Percentiles rank a stretch among this genome's conserved stretches.
Evolutionary conservation across 1,140 invertebrate species (phyloP).

Genomic region (Meteorus sp.): DNA sequence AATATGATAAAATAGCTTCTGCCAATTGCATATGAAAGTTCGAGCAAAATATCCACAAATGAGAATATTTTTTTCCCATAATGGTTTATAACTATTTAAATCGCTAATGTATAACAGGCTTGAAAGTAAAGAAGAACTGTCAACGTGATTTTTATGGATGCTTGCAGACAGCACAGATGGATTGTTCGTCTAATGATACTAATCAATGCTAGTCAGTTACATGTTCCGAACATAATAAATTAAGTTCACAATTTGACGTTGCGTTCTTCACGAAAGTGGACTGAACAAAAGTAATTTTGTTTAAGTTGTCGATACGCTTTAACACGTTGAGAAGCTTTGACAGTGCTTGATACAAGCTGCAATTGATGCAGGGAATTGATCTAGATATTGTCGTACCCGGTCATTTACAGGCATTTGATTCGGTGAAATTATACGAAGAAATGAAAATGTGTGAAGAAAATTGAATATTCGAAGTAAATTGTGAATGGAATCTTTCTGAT

Average conservation of each 20-base stretch:
- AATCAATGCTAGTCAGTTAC: slow-evolving; percentile 31
- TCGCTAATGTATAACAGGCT: background rate
- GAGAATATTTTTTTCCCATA: background rate
- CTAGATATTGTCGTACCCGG: no score
- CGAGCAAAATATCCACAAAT: background rate
- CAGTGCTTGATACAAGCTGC: slow-evolving; percentile 53
- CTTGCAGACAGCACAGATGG: no score
- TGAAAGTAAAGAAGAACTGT: background rate
- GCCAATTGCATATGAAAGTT: background rate
- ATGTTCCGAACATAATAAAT: background rate
- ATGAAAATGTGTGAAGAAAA: background rate
- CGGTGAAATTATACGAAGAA: no score
- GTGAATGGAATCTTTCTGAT: no score
- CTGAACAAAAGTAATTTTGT: background rate
- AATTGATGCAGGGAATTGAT: slow-evolving; percentile 52
- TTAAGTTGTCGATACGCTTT: background rate
- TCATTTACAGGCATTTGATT: background rate
- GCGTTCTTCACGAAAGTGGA: background rate
- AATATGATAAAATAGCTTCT: no score
- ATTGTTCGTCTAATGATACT: slow-evolving; percentile 56
- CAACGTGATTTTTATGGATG: no score
- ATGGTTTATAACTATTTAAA: background rate
- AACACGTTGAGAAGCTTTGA: slow-evolving; percentile 43
- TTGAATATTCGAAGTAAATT: background rate
- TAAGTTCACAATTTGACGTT: background rate